Conservation (phyloP, 37 sponge, comb jelly and placozoan species). For the Aphrocallistes beatrix region DNA sequence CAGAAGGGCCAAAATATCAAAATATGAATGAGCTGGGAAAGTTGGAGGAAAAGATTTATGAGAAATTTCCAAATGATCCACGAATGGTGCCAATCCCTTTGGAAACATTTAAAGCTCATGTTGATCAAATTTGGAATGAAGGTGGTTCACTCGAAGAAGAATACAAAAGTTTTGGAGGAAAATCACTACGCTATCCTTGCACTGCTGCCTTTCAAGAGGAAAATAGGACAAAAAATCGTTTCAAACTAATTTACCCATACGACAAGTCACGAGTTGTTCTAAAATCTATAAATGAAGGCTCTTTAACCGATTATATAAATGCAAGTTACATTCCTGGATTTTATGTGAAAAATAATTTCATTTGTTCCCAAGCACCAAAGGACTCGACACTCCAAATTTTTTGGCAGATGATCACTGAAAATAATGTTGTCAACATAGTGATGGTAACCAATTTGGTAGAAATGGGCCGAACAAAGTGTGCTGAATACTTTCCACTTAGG, state of each 20-base stretch:
- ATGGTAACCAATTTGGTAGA: background rate
- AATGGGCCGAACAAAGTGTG: background rate
- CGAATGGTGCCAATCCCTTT: background rate
- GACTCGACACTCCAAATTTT: constrained; percentile 51
- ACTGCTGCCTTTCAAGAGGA: background rate
- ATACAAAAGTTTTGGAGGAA: background rate
- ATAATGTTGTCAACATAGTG: background rate
- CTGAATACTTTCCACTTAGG: background rate
- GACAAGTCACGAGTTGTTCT: background rate
- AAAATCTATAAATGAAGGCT: background rate
- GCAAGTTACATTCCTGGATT: background rate
- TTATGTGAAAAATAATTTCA: background rate
- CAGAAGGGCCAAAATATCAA: too few relatives aligned
- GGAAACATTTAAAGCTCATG: background rate
- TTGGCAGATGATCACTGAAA: constrained; percentile 72
- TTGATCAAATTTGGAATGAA: background rate
- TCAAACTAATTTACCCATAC: background rate
- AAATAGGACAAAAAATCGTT: background rate
- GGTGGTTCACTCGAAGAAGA: background rate
- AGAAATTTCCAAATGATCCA: background rate
- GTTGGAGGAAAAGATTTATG: background rate
- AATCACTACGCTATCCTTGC: background rate
- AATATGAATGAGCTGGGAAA: too few relatives aligned
- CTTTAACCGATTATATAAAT: background rate
- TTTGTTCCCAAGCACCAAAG: constrained; percentile 59